A percentile compares a stretch with the other conserved stretches of the same genome.
These are phyloP conservation scores for Platichthys flesus DNA, from an alignment of 2,113 vertebrate species.

Conservation along the genomic window DNA sequence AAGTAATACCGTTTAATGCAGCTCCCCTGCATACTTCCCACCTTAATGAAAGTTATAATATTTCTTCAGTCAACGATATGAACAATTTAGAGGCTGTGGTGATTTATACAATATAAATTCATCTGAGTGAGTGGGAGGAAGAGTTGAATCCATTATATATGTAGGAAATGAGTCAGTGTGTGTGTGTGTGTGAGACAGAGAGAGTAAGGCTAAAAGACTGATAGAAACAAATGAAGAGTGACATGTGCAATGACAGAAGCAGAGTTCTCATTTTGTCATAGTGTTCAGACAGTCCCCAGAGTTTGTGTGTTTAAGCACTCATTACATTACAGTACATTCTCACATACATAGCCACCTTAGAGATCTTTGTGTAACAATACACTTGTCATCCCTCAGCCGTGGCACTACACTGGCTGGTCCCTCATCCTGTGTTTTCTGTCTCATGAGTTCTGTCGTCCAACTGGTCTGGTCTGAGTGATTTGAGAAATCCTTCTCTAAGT, in stretches of 20 bases:
- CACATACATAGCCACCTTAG: constrained; percentile 10
- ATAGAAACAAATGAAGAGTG: constrained; percentile 41
- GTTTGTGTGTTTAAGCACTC: constrained; percentile 25
- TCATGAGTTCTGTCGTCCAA: background rate
- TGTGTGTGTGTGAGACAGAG: background rate
- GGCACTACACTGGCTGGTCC: background rate
- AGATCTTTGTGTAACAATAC: too few species aligned
- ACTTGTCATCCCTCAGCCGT: too few species aligned
- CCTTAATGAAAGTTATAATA: background rate
- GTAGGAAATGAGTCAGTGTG: background rate
- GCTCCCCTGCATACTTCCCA: background rate
- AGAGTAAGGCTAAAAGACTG: constrained; percentile 18
- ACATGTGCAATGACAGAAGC: constrained; percentile 52
- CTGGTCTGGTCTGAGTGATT: background rate
- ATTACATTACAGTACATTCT: background rate
- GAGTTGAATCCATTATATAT: constrained; percentile 13
- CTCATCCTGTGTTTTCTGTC: background rate
- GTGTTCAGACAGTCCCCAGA: constrained; percentile 9
- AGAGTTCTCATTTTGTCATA: constrained; percentile 40
- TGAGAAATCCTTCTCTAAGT: too few species aligned
- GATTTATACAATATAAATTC: background rate
- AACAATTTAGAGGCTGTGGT: background rate
- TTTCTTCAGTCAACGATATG: background rate
- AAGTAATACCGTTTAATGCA: too few species aligned
- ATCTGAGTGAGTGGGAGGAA: constrained; percentile 6